These are phyloP conservation scores for Drosophila navojoa DNA, from an alignment of 1,140 invertebrate genomes.

Conservation along the genomic window DNA sequence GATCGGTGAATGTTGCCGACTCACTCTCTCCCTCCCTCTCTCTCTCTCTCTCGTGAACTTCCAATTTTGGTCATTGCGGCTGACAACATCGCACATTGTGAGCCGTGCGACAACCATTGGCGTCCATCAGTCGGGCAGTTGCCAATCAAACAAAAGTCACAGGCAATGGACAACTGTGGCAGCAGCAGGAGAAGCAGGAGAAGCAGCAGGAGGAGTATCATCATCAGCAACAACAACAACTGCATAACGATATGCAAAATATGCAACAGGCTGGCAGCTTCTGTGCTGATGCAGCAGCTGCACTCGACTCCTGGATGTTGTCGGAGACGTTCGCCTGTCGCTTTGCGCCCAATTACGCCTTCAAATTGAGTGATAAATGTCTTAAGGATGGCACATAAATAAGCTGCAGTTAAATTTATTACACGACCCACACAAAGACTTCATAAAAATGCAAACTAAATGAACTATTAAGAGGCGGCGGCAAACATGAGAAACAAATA, in stretches of 20 bases:
- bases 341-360: slow-evolving; percentile 80
- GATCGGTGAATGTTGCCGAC: background rate
- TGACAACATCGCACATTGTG: slow-evolving; percentile 45
- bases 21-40: background rate
- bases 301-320: slow-evolving; percentile 36
- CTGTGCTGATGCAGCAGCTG: slow-evolving; percentile 22
- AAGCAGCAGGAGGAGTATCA: background rate
- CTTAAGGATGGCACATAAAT: slow-evolving; percentile 77
- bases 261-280: slow-evolving; percentile 50
- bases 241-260: slow-evolving; percentile 81
- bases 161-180: slow-evolving; percentile 12
- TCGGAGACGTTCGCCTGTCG: slow-evolving; percentile 60
- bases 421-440: slow-evolving; percentile 81
- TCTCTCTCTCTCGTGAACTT: background rate
- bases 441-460: slow-evolving; percentile 83
- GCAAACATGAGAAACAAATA: slow-evolving; percentile 74
- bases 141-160: slow-evolving; percentile 65
- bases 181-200: slow-evolving; percentile 1
- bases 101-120: slow-evolving; percentile 5
- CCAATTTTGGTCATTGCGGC: slow-evolving; percentile 42
- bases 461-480: slow-evolving; percentile 78
- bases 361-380: slow-evolving; percentile 83
- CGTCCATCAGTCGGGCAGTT: slow-evolving; percentile 30
- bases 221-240: slow-evolving; percentile 28
- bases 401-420: slow-evolving; percentile 81